Conservation (phyloP, 2,888 invertebrate species). For the Erpobdella octoculata region DNA sequence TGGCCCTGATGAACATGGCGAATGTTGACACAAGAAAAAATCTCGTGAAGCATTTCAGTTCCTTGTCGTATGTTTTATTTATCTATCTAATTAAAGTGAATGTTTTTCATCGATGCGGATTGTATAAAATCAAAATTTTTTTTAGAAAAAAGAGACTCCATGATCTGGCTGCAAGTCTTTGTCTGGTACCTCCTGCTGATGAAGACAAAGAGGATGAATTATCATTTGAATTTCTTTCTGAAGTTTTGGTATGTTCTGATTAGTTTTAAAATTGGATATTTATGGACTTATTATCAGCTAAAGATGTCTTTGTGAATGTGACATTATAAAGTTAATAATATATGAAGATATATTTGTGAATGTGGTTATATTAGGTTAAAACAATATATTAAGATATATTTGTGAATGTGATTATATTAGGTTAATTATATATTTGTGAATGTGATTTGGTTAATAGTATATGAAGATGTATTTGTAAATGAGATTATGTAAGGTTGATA, state of each 20-base stretch:
- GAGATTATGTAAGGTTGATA: too few relatives aligned
- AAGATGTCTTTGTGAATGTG: too few relatives aligned
- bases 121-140: not conserved
- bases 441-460: too few relatives aligned
- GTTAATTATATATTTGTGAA: too few relatives aligned
- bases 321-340: too few relatives aligned
- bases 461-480: too few relatives aligned
- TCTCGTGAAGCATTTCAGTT: conserved; percentile 74
- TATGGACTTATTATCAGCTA: too few relatives aligned
- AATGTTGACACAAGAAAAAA: conserved; percentile 82
- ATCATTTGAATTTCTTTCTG: conserved; percentile 72
- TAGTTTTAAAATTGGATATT: too few relatives aligned
- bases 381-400: too few relatives aligned
- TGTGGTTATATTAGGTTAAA: too few relatives aligned
- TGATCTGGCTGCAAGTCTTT: conserved; percentile 76
- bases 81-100: not conserved
- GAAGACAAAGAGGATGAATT: conserved; percentile 33
- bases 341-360: too few relatives aligned
- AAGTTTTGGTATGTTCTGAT: conserved; percentile 65
- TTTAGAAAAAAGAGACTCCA: conserved; percentile 68
- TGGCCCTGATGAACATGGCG: conserved; percentile 85
- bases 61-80: conserved; percentile 29
- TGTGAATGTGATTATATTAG: too few relatives aligned
- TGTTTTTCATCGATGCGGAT: not conserved
- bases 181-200: conserved; percentile 71